A percentile compares a stretch with the other conserved stretches of the same genome.
Conservation (phyloP, 2,113 vertebrate species). For the Peromyscus leucopus region DNA sequence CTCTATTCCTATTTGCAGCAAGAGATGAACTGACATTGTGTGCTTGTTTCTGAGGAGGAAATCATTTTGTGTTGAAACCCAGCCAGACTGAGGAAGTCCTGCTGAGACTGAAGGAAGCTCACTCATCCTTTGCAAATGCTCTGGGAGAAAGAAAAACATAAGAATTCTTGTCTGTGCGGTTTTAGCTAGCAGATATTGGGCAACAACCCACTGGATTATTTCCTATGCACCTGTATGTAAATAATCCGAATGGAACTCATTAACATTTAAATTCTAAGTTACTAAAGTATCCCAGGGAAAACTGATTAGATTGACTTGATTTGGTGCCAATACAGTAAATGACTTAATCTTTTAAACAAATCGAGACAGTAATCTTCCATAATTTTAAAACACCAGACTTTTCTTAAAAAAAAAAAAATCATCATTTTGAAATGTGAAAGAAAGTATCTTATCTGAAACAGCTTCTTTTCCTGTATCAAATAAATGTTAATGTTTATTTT, state of each 20-base stretch:
- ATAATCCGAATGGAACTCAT: constrained; percentile 66
- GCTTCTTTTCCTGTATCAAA: constrained; percentile 58
- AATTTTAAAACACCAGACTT: constrained; percentile 61
- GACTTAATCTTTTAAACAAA: constrained; percentile 77
- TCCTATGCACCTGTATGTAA: constrained; percentile 77
- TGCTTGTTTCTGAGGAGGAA: constrained; percentile 71
- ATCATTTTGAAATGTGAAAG: constrained; percentile 62
- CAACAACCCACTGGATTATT: constrained; percentile 66
- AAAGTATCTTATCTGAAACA: constrained; percentile 11
- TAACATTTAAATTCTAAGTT: constrained; percentile 78
- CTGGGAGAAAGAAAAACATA: constrained; percentile 56
- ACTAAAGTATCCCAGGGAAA: constrained; percentile 76
- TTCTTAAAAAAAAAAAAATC: constrained; percentile 25
- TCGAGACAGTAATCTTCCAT: constrained; percentile 68
- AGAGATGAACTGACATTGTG: constrained; percentile 69
- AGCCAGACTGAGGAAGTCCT: constrained; percentile 74
- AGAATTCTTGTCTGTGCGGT: constrained; percentile 55
- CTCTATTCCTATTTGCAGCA: constrained; percentile 68
- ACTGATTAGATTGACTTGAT: constrained; percentile 75
- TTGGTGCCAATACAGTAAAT: constrained; percentile 75
- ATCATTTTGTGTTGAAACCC: constrained; percentile 70
- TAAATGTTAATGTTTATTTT: constrained; percentile 71
- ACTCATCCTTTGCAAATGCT: constrained; percentile 77
- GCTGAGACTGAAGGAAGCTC: constrained; percentile 78
- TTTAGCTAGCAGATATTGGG: constrained; percentile 64